These are phyloP conservation scores for Paracyprichromis sp. DNA, from an alignment of 2,113 vertebrate species.

Conservation along the genomic window DNA sequence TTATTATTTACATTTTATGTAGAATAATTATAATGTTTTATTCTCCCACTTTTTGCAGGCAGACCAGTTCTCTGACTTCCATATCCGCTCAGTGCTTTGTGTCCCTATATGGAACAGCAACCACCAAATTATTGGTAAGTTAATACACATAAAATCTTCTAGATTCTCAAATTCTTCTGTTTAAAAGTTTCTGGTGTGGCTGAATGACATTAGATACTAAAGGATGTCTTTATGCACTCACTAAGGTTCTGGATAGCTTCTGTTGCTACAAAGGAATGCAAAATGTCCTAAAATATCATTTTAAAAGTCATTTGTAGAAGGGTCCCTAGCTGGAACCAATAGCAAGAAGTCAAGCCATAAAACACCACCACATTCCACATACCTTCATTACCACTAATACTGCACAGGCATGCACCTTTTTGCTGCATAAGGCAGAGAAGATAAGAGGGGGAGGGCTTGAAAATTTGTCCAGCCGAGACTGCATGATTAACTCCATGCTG, in stretches of 20 bases:
- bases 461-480: slow-evolving; percentile 2
- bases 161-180: background rate
- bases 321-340: background rate
- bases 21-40: background rate
- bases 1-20: background rate
- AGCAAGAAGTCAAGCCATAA: background rate
- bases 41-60: slow-evolving; percentile 70
- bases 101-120: slow-evolving; percentile 99
- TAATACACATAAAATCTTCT: background rate
- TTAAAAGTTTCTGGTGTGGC: background rate
- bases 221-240: background rate
- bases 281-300: background rate
- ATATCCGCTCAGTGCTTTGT: slow-evolving; percentile 95
- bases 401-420: background rate
- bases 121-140: slow-evolving; percentile 98
- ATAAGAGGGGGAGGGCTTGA: background rate
- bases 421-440: background rate
- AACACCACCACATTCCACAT: background rate
- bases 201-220: background rate
- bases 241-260: background rate
- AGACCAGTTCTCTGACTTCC: slow-evolving; percentile 96
- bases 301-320: background rate
- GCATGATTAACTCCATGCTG: slow-evolving; percentile 15
- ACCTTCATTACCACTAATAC: background rate
- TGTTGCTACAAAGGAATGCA: background rate